Conservation (phyloP, 2,113 vertebrate genomes). For the Neolamprologus longior region DNA sequence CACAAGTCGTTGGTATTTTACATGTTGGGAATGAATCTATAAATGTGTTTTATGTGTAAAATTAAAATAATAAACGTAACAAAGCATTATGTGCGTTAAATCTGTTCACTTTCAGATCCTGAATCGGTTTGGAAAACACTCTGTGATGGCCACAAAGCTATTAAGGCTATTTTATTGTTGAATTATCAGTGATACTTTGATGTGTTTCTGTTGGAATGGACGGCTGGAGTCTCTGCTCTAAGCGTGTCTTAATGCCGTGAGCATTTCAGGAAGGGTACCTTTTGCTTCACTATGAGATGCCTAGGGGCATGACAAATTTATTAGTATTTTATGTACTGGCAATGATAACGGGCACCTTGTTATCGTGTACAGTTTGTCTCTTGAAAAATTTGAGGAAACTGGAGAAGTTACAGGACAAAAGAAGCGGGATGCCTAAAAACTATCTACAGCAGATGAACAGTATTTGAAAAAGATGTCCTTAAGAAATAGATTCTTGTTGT, state of each 20-base stretch:
- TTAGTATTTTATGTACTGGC: not conserved
- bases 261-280: not conserved
- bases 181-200: not conserved
- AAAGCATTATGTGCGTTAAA: not conserved
- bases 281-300: not conserved
- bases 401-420: not conserved
- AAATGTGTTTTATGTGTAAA: not conserved
- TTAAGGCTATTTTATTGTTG: not conserved
- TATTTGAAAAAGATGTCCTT: not conserved
- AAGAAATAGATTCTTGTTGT: not conserved
- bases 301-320: not conserved
- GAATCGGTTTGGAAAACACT: not conserved
- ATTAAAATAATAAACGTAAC: not conserved
- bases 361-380: not conserved
- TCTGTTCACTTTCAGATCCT: not conserved
- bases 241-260: not conserved
- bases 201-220: not conserved
- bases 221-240: not conserved
- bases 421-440: not conserved
- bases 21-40: not conserved
- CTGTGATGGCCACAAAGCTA: not conserved
- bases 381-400: not conserved
- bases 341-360: not conserved
- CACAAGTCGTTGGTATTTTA: not conserved
- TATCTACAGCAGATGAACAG: not conserved